Percentiles rank a stretch among this genome's conserved stretches.
These are phyloP conservation scores for Podotricha telesiphe DNA, from an alignment of 2,888 invertebrate species.

Conservation along the genomic window DNA sequence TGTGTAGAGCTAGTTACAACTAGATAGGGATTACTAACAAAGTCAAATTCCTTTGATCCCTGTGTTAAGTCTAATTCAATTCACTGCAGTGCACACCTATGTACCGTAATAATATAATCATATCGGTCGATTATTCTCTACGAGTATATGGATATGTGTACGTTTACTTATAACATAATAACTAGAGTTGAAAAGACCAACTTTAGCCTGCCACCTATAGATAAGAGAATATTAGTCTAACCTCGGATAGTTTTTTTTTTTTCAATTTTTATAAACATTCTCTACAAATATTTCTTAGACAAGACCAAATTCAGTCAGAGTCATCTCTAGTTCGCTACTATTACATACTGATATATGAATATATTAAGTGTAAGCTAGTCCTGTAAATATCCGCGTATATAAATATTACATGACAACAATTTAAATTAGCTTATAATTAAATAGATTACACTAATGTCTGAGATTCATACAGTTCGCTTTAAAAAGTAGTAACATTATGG, in stretches of 20 bases:
- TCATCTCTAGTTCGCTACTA: not conserved
- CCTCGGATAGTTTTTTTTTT: not conserved
- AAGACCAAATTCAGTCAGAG: not conserved
- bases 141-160: conserved; percentile 1
- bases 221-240: not conserved
- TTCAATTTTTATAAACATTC: not conserved
- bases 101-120: conserved; percentile 33
- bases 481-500: not conserved
- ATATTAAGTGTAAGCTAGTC: not conserved
- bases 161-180: not conserved
- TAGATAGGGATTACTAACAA: conserved; percentile 7
- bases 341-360: conserved; percentile 14
- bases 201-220: not conserved
- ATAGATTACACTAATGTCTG: not conserved
- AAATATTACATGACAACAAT: conserved; percentile 7
- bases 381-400: conserved; percentile 9
- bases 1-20: conserved; percentile 19
- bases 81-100: conserved; percentile 59
- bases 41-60: conserved; percentile 34
- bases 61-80: conserved; percentile 52
- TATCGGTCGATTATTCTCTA: not conserved
- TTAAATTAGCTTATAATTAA: not conserved
- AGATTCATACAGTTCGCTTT: not conserved
- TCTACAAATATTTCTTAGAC: not conserved
- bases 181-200: not conserved